Conservation (phyloP, 1,140 invertebrate genomes). For the Zaprionus africanus region DNA sequence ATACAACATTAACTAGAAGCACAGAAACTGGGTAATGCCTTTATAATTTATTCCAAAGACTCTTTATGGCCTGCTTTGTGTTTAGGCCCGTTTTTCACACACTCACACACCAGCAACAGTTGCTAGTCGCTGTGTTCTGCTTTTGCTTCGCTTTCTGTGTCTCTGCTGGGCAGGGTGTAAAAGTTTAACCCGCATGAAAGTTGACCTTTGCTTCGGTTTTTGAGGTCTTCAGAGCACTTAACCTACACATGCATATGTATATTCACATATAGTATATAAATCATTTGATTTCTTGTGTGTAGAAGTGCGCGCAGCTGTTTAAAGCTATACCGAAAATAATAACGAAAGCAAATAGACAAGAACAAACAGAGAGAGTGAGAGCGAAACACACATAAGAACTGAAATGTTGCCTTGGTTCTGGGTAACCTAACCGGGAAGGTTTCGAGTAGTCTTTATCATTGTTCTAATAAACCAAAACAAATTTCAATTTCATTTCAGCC, state of each 20-base stretch:
- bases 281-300: conserved; percentile 33
- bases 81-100: conserved; percentile 54
- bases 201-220: conserved; percentile 39
- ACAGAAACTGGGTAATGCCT: conserved; percentile 73
- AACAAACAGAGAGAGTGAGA: conserved; percentile 13
- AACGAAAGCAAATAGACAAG: conserved; percentile 29
- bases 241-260: background rate
- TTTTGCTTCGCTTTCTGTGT: conserved; percentile 4
- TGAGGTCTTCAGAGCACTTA: conserved; percentile 23
- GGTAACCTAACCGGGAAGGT: conserved; percentile 19
- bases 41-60: conserved; percentile 70
- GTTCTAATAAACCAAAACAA: conserved; percentile 69
- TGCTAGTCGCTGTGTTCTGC: conserved; percentile 10
- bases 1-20: conserved; percentile 26
- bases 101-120: conserved; percentile 49
- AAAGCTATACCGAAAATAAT: conserved; percentile 46
- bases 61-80: conserved; percentile 60
- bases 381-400: conserved; percentile 14
- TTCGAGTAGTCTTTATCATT: conserved; percentile 43
- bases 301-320: conserved; percentile 56
- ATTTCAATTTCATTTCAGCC: conserved; percentile 65
- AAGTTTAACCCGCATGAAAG: conserved; percentile 39
- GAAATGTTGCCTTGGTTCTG: conserved; percentile 8
- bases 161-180: conserved; percentile 7
- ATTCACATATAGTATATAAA: conserved; percentile 13